phyloP scores from a whole-genome alignment of 1,140 invertebrate species.

The Paramacrobiotus metropolitanus region DNA sequence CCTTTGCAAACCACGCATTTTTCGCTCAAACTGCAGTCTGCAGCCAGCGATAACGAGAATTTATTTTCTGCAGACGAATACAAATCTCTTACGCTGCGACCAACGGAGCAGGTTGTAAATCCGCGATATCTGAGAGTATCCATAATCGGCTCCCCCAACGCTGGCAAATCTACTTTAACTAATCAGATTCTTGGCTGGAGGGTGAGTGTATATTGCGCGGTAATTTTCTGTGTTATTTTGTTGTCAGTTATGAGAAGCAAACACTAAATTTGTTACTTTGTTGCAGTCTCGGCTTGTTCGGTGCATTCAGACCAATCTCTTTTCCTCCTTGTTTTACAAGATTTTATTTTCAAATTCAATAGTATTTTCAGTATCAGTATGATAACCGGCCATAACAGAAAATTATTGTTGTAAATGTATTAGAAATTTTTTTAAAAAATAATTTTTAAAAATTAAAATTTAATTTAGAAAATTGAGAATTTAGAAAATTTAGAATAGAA shows the following conservation, averaged over 20 bases:
- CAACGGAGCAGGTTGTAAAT: constrained; percentile 14
- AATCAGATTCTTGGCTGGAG: constrained; percentile 55
- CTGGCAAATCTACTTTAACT: constrained; percentile 76
- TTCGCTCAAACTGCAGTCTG: too few species aligned
- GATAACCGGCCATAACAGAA: constrained; percentile 1
- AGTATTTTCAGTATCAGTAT: not conserved
- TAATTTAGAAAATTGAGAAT: too few species aligned
- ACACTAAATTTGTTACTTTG: constrained; percentile 5
- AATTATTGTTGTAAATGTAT: not conserved
- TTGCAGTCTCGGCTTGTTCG: constrained; percentile 1
- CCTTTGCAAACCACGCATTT: too few species aligned
- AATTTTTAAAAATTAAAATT: too few species aligned
- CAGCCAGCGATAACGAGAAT: too few species aligned
- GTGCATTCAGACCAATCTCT: too few species aligned
- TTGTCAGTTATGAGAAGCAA: constrained; percentile 4
- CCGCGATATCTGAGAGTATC: constrained; percentile 45
- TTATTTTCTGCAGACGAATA: not conserved
- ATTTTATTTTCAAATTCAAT: constrained; percentile 5
- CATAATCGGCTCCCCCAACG: constrained; percentile 68
- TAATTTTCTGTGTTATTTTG: not conserved
- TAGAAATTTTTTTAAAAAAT: too few species aligned
- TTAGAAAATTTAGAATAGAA: too few species aligned
- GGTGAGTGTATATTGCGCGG: constrained; percentile 26
- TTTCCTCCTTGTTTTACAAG: too few species aligned
- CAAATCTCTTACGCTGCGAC: not conserved